Percentiles rank a stretch among this genome's conserved stretches.
Evolutionary conservation across 2,797 vertebrate genomes (phyloP).

Genomic region (Cichlasoma orientale): DNA sequence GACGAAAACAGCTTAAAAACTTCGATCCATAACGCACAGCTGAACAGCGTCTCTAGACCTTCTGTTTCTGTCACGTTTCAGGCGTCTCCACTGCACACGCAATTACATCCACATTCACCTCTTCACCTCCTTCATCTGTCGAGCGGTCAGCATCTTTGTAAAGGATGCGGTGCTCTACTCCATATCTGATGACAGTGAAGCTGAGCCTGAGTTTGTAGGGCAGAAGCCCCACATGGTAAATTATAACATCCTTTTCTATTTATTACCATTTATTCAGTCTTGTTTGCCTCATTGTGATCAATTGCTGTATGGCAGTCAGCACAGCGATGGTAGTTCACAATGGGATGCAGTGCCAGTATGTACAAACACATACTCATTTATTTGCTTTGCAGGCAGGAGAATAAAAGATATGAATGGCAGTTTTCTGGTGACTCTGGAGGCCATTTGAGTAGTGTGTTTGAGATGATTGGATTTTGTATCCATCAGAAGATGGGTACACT

Average conservation of each 20-base stretch:
- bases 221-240: conserved; percentile 64
- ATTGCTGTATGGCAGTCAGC: neutral
- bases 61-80: conserved; percentile 38
- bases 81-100: conserved; percentile 91
- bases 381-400: neutral
- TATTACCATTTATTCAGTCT: neutral
- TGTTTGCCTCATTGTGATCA: neutral
- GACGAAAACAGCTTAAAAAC: conserved; percentile 32
- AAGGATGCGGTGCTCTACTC: conserved; percentile 90
- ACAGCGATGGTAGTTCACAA: neutral
- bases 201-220: conserved; percentile 44
- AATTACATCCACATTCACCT: conserved; percentile 95
- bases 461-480: neutral
- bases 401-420: neutral
- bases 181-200: conserved; percentile 52
- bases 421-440: neutral
- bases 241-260: neutral
- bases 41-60: neutral
- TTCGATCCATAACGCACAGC: neutral
- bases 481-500: neutral
- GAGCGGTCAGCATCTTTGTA: conserved; percentile 90
- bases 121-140: conserved; percentile 91
- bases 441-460: neutral
- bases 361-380: no score
- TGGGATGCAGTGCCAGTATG: neutral